Evolutionary conservation across 2,113 vertebrate genomes (phyloP), one percentile per base, ranked within the genome.

Genomic region (Alaudala cheleensis): DNA sequence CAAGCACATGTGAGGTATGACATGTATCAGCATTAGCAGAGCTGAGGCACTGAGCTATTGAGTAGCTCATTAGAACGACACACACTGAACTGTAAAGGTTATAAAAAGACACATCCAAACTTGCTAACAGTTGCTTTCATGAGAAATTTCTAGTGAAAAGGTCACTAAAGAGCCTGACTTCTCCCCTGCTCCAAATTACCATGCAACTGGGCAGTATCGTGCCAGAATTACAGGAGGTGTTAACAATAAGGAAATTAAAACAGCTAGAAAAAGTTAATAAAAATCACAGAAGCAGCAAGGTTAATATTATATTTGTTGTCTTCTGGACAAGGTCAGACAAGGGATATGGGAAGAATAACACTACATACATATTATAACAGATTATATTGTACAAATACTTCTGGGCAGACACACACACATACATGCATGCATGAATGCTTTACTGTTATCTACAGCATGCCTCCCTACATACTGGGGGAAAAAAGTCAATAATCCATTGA

Each of bases 111-210:
- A 86, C 29, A 88, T 86, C 39, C 77, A 79, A 95, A 93, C 65
- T 96, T 93, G 39, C 64, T 84, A 95, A 85, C 34, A 44, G 82
- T 88, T 82, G 33, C 44, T 88, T 97, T 96, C 90, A 88, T 73
- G 85, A 92, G 85, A 91, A 85, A 39, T 90, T 93, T 87, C 37
- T 33, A 85, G n/a, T 95, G 90, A 93, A 96, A 97, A 97, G 93
- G 94, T 96, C 94, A 80, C 57, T 76, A 87, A 96, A 91, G 65
- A 78, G 23, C n/a, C 62, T 86, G 92, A 93, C 78, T 94, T 97
- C 84, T 93, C 64, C 82, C 77, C 49, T 91, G 69, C 62, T 96
- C 69, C 92, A 95, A 96, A 96, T 94, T 97, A 74, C 37, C 39
- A 51, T 44, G n/a, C 77, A 85, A 84, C 69, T 91, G 56, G 78